These are phyloP conservation scores for Hybognathus amarus DNA, from an alignment of 2,797 vertebrate species.

Conservation along the genomic window DNA sequence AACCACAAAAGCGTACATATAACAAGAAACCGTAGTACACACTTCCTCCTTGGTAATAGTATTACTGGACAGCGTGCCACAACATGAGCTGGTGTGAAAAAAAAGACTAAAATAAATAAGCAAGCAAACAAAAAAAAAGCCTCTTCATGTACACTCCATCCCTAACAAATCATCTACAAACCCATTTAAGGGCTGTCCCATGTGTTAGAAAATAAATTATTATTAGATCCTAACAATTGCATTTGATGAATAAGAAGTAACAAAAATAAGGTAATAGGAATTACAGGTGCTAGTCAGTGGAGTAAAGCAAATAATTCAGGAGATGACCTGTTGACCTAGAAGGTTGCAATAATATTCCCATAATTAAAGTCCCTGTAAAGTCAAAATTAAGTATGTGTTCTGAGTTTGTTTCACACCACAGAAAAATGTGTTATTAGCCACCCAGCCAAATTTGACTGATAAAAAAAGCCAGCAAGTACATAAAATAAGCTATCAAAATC, in stretches of 20 bases:
- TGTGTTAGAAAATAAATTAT: not conserved
- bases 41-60: constrained; percentile 15
- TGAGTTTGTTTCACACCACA: too few species aligned
- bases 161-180: constrained; percentile 9
- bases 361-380: too few species aligned
- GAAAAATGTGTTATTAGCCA: too few species aligned
- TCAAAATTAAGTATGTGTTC: too few species aligned
- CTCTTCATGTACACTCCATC: constrained; percentile 10
- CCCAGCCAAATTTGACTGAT: too few species aligned
- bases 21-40: constrained; percentile 23
- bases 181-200: constrained; percentile 18
- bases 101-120: constrained; percentile 21
- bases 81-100: constrained; percentile 38
- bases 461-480: too few species aligned
- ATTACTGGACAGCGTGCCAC: constrained; percentile 26
- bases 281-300: not conserved
- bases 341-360: not conserved
- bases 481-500: too few species aligned
- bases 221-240: not conserved
- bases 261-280: not conserved
- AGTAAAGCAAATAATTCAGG: not conserved
- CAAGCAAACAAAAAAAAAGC: constrained; percentile 11
- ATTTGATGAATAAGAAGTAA: not conserved
- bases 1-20: constrained; percentile 15
- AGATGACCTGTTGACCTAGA: not conserved